Conservation (phyloP, 2,113 vertebrate species). For the Phaethon lepturus region DNA sequence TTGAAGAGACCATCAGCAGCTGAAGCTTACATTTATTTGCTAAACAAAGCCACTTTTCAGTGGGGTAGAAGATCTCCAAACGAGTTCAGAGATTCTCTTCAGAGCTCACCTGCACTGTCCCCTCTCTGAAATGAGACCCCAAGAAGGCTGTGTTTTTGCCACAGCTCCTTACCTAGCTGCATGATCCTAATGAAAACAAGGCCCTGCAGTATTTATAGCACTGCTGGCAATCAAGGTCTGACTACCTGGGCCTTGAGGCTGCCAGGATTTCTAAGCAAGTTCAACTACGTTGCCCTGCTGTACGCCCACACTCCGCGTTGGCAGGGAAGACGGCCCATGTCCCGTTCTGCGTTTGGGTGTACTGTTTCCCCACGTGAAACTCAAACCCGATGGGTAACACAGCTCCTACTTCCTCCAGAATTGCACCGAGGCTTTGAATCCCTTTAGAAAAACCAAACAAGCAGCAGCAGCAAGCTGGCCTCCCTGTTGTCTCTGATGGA, state of each 20-base stretch:
- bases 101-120: not conserved
- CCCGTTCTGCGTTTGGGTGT: accelerated
- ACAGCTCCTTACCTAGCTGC: not conserved
- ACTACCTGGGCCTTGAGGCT: not conserved
- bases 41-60: not conserved
- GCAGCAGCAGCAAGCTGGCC: not conserved
- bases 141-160: not conserved
- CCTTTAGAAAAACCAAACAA: not conserved
- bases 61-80: not conserved
- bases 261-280: not conserved
- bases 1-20: not conserved
- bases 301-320: not conserved
- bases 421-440: not conserved
- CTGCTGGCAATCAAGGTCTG: not conserved
- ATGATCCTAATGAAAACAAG: not conserved
- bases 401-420: not conserved
- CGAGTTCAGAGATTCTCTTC: not conserved
- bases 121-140: not conserved
- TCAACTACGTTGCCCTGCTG: not conserved
- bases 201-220: not conserved
- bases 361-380: not conserved
- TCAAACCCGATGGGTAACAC: not conserved
- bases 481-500: not conserved
- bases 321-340: not conserved
- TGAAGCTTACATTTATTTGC: not conserved